Evolutionary conservation across 2,797 vertebrate species (phyloP), one percentile per base, ranked within the genome.

Genomic region (Syncerus caffer): DNA sequence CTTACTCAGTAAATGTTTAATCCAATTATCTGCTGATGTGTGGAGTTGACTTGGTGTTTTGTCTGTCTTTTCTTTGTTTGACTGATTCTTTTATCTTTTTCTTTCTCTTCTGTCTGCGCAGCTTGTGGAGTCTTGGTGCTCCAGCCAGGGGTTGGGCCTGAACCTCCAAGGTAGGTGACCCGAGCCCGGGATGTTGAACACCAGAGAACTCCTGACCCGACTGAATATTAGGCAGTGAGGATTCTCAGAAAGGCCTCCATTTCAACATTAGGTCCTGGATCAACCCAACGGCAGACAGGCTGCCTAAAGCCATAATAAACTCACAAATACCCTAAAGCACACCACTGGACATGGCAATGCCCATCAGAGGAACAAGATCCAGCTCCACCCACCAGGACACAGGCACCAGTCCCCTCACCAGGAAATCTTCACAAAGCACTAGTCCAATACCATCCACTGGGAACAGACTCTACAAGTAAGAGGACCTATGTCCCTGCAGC

Each of bases 201-300:
- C 23, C 67, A 74, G 34, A 38, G 34, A 42, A 74, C 67, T 38
- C 67, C 38, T 42, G 38, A 74, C 19, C n/a, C 0, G 0, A 74
- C 0, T 13, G 38, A 74, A 74, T 74, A 42, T 74, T 74, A 42
- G 23, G 42, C 34, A 27, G 71, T 4, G 38, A 74, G 21, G 38
- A 42, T 42, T 42, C 71, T 42, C 0, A 0, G 42, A 27, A 74
- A 42, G 71, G 71, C 71, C 38, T 74, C 71, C 71, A 74, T 74
- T 42, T 74, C 38, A 74, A 27, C 71, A 74, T 7, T 42, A 42
- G 5, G 38, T 42, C 71, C 34, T 74, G 38, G 38, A 74, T 74
- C 71, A 42, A 25, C 38, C 71, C 38, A 74, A 27, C 27, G 38
- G 38, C 38, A 74, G 38, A 42, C 71, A 74, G 38, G 11, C 38